A percentile compares a stretch with the other conserved stretches of the same genome.
Evolutionary conservation across 2,888 invertebrate genomes (phyloP).

Genomic region (Caenorhabditis japonica): DNA sequence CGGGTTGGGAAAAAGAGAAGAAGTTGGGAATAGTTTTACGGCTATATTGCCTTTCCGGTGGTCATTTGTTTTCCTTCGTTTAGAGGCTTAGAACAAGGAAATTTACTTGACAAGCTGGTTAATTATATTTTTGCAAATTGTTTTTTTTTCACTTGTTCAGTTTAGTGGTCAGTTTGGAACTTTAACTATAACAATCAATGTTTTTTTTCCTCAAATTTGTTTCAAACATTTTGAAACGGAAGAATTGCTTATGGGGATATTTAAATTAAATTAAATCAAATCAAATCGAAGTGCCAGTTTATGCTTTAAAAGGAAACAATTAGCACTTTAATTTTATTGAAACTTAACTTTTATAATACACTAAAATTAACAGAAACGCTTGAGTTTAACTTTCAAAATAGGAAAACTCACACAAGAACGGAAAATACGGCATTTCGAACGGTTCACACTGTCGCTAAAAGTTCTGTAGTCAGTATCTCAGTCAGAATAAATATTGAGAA

Average conservation of each 20-base stretch:
- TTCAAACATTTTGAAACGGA: too few relatives aligned
- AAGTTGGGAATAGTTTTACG: constrained; percentile 32
- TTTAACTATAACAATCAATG: constrained; percentile 25
- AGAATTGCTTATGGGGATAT: too few relatives aligned
- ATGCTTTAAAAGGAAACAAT: too few relatives aligned
- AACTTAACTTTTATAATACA: too few relatives aligned
- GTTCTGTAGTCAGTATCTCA: constrained; percentile 6
- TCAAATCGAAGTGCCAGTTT: too few relatives aligned
- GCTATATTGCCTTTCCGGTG: constrained; percentile 36
- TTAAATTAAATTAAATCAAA: too few relatives aligned
- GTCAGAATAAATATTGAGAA: constrained; percentile 33
- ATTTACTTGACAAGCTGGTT: constrained; percentile 28
- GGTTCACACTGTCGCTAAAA: not conserved
- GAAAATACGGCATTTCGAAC: constrained; percentile 42
- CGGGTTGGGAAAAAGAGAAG: not conserved
- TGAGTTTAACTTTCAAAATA: too few relatives aligned
- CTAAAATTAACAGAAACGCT: too few relatives aligned
- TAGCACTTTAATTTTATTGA: too few relatives aligned
- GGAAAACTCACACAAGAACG: constrained; percentile 48
- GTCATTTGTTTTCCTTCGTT: constrained; percentile 38
- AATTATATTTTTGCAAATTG: constrained; percentile 41
- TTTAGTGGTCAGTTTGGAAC: constrained; percentile 21
- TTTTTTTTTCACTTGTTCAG: constrained; percentile 10
- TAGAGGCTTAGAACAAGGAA: constrained; percentile 18
- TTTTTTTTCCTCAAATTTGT: too few relatives aligned